Evolutionary conservation across 2,797 vertebrate species (phyloP).

Genomic region (Glyptemys insculpta): DNA sequence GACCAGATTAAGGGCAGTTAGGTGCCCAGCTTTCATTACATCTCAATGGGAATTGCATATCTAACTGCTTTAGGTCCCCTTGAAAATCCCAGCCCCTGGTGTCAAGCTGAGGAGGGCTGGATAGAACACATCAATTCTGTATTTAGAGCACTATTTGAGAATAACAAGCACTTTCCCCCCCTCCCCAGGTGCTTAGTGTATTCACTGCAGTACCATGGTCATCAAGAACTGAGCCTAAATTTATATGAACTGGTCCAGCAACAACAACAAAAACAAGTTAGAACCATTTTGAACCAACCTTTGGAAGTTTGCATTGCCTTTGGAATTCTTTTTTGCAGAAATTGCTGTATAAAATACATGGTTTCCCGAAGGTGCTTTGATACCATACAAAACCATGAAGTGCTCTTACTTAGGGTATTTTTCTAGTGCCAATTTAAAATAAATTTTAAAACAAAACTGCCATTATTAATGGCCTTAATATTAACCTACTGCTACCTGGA

Average conservation of each 20-base stretch:
- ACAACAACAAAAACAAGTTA: not conserved
- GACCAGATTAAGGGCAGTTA: not conserved
- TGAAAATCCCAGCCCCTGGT: not conserved
- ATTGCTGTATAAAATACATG: not conserved
- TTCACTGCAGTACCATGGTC: not conserved
- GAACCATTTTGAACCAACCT: not conserved
- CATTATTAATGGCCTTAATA: not conserved
- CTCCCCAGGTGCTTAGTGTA: not conserved
- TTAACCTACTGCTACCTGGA: not conserved
- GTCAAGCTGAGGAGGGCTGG: not conserved
- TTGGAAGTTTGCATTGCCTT: not conserved
- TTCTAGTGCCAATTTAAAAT: slow-evolving; percentile 3
- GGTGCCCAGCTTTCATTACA: not conserved
- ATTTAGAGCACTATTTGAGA: not conserved
- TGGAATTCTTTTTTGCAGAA: not conserved
- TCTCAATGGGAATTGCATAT: not conserved
- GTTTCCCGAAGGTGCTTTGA: not conserved
- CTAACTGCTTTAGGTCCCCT: not conserved
- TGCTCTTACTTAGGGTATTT: not conserved
- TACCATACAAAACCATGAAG: not conserved
- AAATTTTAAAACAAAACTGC: slow-evolving; percentile 1
- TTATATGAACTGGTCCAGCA: not conserved
- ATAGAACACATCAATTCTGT: not conserved
- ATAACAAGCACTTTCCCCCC: not conserved
- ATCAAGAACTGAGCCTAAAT: not conserved